These are phyloP conservation scores for Zosterops hypoxanthus DNA, from an alignment of 2,113 vertebrate species.

Conservation along the genomic window DNA sequence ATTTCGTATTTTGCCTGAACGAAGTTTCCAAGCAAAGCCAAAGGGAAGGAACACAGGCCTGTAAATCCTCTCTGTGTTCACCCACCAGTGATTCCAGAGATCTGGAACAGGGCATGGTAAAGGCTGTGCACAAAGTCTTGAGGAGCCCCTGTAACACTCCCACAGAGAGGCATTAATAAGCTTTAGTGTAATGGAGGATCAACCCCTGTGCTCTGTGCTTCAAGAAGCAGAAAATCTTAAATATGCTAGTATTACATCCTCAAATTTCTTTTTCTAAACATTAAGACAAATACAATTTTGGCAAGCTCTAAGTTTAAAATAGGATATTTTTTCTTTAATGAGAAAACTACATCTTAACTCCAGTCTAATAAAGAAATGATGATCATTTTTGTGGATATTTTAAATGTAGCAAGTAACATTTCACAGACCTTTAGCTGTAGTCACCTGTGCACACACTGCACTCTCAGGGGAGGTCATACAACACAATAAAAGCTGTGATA, in stretches of 20 bases:
- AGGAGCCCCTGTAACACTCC: neutral
- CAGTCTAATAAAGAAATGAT: neutral
- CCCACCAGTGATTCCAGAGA: neutral
- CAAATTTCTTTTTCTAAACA: neutral
- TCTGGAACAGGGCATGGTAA: neutral
- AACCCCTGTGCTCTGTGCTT: neutral
- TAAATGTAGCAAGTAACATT: neutral
- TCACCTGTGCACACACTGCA: neutral
- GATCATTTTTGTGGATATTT: neutral
- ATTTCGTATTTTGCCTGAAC: neutral
- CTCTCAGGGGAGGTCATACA: neutral
- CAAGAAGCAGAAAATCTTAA: slow-evolving; percentile 45
- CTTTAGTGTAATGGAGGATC: neutral
- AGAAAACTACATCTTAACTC: neutral
- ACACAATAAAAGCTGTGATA: neutral
- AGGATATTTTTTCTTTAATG: neutral
- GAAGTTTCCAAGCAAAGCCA: neutral
- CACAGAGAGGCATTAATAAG: neutral
- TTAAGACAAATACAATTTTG: neutral
- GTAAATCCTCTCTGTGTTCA: neutral
- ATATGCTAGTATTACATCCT: neutral
- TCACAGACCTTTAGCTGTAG: neutral
- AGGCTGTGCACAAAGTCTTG: neutral
- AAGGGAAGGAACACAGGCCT: neutral
- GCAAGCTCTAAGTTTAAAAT: neutral